phyloP scores from a whole-genome alignment of 2,113 vertebrate genomes.

The Tursiops truncatus region DNA sequence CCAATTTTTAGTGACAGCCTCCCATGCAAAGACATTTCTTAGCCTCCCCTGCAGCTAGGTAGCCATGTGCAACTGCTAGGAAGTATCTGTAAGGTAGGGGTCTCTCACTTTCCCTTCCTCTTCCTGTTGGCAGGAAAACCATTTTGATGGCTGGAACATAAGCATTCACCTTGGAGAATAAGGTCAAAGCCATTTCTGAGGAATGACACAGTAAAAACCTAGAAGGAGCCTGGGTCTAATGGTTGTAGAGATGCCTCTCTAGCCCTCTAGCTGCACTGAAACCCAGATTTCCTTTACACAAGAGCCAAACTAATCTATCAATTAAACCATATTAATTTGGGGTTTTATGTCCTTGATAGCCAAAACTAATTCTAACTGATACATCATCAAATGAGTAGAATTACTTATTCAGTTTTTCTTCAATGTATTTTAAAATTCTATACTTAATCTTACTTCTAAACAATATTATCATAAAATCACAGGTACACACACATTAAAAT shows the following conservation, averaged over 20 bases:
- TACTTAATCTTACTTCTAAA: not conserved
- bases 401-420: constrained; percentile 4
- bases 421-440: not conserved
- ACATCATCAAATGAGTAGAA: not conserved
- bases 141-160: not conserved
- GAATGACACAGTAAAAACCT: not conserved
- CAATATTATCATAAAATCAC: not conserved
- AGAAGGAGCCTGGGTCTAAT: not conserved
- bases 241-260: not conserved
- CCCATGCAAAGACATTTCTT: not conserved
- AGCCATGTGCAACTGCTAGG: not conserved
- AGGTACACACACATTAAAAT: not conserved
- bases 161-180: not conserved
- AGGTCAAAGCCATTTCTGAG: not conserved
- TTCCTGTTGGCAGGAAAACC: not conserved
- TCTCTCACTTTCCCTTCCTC: not conserved
- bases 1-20: not conserved
- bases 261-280: not conserved
- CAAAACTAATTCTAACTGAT: not conserved
- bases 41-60: not conserved
- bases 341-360: not conserved
- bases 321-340: not conserved
- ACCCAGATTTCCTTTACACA: not conserved
- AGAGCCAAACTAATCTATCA: not conserved
- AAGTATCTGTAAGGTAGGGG: not conserved